Percentiles rank a stretch among this genome's conserved stretches.
phyloP scores from a whole-genome alignment of 2,888 invertebrate species.

The Ochlodes sylvanus region DNA sequence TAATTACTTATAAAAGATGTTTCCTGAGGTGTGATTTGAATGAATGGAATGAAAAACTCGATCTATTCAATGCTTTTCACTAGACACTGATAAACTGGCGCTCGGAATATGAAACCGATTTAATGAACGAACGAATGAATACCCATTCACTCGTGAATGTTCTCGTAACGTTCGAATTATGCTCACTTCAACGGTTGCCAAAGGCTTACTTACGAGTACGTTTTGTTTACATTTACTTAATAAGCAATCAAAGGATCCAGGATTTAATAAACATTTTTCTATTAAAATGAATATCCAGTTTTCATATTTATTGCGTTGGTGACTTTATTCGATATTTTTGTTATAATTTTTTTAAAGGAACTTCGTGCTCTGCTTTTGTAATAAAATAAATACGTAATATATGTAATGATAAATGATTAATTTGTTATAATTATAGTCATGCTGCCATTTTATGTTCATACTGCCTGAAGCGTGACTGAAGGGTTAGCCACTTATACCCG shows the following conservation, averaged over 20 bases:
- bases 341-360: too few relatives aligned
- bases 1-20: conserved; percentile 34
- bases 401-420: too few relatives aligned
- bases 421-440: too few relatives aligned
- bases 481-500: too few relatives aligned
- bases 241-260: conserved; percentile 29
- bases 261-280: conserved; percentile 12
- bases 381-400: too few relatives aligned
- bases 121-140: conserved; percentile 68
- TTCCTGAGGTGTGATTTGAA: conserved; percentile 32
- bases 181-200: conserved; percentile 59
- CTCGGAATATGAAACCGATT: conserved; percentile 62
- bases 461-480: too few relatives aligned
- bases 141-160: conserved; percentile 68
- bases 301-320: background rate
- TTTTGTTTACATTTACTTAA: conserved; percentile 35
- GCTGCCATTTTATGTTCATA: too few relatives aligned
- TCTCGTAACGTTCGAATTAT: conserved; percentile 57
- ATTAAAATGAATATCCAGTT: background rate
- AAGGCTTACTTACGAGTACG: conserved; percentile 27
- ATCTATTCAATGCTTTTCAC: conserved; percentile 35
- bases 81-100: conserved; percentile 54
- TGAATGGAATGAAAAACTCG: conserved; percentile 27
- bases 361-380: too few relatives aligned
- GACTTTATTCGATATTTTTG: background rate